These are phyloP conservation scores for Calycopis cecrops DNA, from an alignment of 1,140 invertebrate genomes.

Conservation along the genomic window DNA sequence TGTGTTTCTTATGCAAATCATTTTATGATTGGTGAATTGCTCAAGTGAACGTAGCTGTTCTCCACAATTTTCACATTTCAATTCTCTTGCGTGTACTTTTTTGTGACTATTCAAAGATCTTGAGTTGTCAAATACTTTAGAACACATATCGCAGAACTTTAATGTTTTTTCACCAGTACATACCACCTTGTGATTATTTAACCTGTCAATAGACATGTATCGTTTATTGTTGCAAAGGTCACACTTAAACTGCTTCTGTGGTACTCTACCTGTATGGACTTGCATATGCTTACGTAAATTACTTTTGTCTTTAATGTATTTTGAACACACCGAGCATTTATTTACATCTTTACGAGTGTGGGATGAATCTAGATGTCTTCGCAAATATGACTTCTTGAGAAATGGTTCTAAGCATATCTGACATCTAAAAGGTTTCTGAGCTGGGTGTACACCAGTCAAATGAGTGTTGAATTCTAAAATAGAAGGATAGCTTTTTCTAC, in stretches of 20 bases:
- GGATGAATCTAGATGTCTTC: slow-evolving; percentile 67
- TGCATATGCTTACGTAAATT: slow-evolving; percentile 75
- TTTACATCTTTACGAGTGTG: slow-evolving; percentile 74
- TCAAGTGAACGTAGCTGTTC: slow-evolving; percentile 71
- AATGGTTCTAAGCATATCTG: slow-evolving; percentile 73
- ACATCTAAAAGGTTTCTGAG: slow-evolving; percentile 72
- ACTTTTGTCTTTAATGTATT: slow-evolving; percentile 75
- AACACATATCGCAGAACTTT: slow-evolving; percentile 74
- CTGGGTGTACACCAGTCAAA: slow-evolving; percentile 69
- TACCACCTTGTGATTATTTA: slow-evolving; percentile 72
- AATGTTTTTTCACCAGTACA: slow-evolving; percentile 71
- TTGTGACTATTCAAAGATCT: slow-evolving; percentile 74
- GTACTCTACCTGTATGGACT: slow-evolving; percentile 72
- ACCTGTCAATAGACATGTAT: slow-evolving; percentile 71
- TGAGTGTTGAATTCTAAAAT: slow-evolving; percentile 73
- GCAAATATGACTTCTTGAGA: slow-evolving; percentile 68
- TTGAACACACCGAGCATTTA: slow-evolving; percentile 73
- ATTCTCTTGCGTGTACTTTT: slow-evolving; percentile 72
- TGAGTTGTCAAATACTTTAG: slow-evolving; percentile 74
- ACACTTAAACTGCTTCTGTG: slow-evolving; percentile 74
- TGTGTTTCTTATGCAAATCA: slow-evolving; percentile 54
- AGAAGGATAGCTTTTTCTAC: slow-evolving; percentile 71
- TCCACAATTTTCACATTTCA: slow-evolving; percentile 72
- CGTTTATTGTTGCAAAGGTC: slow-evolving; percentile 73
- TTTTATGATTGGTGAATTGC: slow-evolving; percentile 70